Evolutionary conservation across 2,113 vertebrate genomes (phyloP), one percentile per base, ranked within the genome.

Genomic region (Grallaria varia): DNA sequence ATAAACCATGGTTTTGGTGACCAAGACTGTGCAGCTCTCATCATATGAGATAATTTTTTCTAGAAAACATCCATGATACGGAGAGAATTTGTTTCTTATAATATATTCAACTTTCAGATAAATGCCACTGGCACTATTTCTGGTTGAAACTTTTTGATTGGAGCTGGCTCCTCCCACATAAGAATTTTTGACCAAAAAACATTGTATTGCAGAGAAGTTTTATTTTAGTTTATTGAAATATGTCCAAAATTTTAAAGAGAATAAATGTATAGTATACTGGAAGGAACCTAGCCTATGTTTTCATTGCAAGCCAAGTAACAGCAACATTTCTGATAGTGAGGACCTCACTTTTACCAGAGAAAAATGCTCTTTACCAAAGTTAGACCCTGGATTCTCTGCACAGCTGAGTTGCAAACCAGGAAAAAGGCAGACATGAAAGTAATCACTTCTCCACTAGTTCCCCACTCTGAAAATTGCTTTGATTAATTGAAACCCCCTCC

Each of bases 61-160:
- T 72, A 67, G 66, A 76, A 91, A 76, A 58, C 7, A 18, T 19
- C 23, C 58, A 19, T 37, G 31, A 77, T n/a, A 22, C 15, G 31
- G 20, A 30, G 14, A 63, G 10, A 49, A 53, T 84, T 76, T 75
- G 1, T 58, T 85, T 39, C 18, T 79, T 8, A 50, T 73, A 33
- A 2, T 15, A 7, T 56, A 47, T 3, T 1, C 0, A 75, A 5
- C 14, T 5, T 23, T 59, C 35, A 89, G 52, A 59, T 6, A 68
- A 67, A 91, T 37, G 31, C 6, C 21, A 31, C n/a, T 64, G 31
- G 35, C 22, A 78, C 12, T 40, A n/a, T 47, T 67, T 85, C 53
- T 76, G 17, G 14, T 2, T 40, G 79, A 59, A 64, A 53, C 2
- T 33, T 79, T 91, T 56, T 45, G 12, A 18, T 1, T 52, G 11